Base-by-base conservation (phyloP, 2,113 vertebrate genomes). In the Vicugna pacos region DNA sequence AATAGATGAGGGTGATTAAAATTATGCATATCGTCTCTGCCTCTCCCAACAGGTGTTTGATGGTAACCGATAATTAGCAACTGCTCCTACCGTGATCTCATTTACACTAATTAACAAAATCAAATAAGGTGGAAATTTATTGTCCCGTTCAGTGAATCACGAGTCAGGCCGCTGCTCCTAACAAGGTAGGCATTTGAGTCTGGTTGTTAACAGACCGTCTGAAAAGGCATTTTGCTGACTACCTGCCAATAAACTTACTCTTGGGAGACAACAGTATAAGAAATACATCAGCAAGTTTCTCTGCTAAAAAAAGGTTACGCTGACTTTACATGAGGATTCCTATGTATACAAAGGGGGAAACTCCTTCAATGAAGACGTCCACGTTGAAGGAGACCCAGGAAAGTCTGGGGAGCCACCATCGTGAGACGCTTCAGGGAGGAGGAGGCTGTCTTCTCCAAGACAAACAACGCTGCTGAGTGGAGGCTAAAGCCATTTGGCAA, bases 131-230 rank as follows among this genome's bases (percentile, higher is more conserved):
- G 76, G 89, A 97, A 95, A 97, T 90, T 70, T 83, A 95, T 85
- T 94, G 89, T 89, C 64, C 42, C 48, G 87, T 83, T 89, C 70
- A 96, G 76, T 86, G 77, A 93, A 64, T 79, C 93, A 60, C 67
- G 89, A 94, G 65, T 95, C 67, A 80, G 92, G 80, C 97, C 98
- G 94, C 97, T 98, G 97, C 94, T 97, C 75, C 58, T 80, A 96
- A 79, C 64, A 89, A 94, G 77, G 46, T 48, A 85, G 56, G 93
- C 81, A 28, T 52, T 95, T 89, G 48, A 81, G 89, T 58, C 88
- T 2, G 10, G 60, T 12, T 98, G 22, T 56, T 69, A 97, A 94
- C 80, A 91, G 93, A 94, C 64, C 90, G 30, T 60, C 58, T 97
- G 76, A 58, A 88, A 84, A 97, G 24, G 22, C 52, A 92, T 91